A percentile compares a stretch with the other conserved stretches of the same genome.
Conservation (phyloP, 2,888 invertebrate species). For the Autographa gamma region DNA sequence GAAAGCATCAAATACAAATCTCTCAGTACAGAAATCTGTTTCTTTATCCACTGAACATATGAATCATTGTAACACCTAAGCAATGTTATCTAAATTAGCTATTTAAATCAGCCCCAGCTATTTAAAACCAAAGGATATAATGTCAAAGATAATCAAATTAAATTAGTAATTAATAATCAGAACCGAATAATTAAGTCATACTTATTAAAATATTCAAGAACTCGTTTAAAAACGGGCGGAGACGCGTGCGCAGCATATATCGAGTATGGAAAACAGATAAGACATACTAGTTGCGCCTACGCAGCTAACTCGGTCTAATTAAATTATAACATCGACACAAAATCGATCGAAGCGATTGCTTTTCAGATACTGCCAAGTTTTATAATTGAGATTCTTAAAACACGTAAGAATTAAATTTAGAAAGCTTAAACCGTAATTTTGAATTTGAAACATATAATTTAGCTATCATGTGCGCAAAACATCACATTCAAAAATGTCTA, state of each 20-base stretch:
- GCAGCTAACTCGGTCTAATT: slow-evolving; percentile 72
- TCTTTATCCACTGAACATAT: not conserved
- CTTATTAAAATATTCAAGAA: slow-evolving; percentile 15
- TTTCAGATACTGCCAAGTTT: slow-evolving; percentile 46
- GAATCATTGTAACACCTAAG: not conserved
- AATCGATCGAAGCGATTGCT: slow-evolving; percentile 67
- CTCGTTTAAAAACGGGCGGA: slow-evolving; percentile 30
- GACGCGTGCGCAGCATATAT: slow-evolving; percentile 40
- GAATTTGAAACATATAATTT: slow-evolving; percentile 36
- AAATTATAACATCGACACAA: slow-evolving; percentile 76
- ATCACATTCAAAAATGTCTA: slow-evolving; percentile 2
- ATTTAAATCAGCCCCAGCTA: not conserved
- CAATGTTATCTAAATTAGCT: not conserved
- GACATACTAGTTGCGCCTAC: slow-evolving; percentile 68
- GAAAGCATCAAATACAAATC: not conserved
- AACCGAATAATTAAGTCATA: slow-evolving; percentile 18
- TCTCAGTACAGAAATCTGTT: not conserved
- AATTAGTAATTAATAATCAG: not conserved
- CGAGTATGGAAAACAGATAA: slow-evolving; percentile 54
- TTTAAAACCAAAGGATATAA: not conserved
- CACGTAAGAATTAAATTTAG: slow-evolving; percentile 35
- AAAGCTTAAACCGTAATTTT: slow-evolving; percentile 38
- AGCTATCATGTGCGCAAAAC: slow-evolving; percentile 41
- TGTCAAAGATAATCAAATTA: slow-evolving; percentile 2
- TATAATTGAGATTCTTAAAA: slow-evolving; percentile 35